Percentiles rank a stretch among this genome's conserved stretches.
phyloP scores from a whole-genome alignment of 2,797 vertebrate genomes.

The Nannoperca australis region DNA sequence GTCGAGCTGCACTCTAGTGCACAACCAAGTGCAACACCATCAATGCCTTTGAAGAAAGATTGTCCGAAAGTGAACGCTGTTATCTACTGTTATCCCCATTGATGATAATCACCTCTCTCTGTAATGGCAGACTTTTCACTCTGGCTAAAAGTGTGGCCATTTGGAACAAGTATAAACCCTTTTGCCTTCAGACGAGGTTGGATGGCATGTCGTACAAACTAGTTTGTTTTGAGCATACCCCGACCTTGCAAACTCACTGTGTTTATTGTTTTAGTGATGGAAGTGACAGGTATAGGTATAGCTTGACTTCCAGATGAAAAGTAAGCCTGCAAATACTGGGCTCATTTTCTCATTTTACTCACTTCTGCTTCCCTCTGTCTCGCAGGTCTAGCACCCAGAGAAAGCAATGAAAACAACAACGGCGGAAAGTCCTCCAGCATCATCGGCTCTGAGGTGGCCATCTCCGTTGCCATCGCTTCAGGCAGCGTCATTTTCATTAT shows the following conservation, averaged over 20 bases:
- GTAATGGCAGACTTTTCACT: not conserved
- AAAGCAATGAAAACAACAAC: constrained; percentile 66
- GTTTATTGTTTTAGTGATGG: not conserved
- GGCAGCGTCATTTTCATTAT: constrained; percentile 98
- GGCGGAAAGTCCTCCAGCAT: constrained; percentile 87
- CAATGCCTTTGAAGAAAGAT: not conserved
- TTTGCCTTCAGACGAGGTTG: not conserved
- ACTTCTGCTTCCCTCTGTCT: not conserved
- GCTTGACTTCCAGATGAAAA: not conserved
- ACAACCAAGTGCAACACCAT: not conserved
- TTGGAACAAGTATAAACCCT: not conserved
- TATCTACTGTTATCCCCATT: not conserved
- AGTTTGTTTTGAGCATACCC: not conserved
- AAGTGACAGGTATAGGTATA: not conserved
- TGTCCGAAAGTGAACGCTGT: not conserved
- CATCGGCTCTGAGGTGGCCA: constrained; percentile 96
- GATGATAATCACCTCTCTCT: not conserved
- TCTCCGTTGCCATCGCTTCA: constrained; percentile 96
- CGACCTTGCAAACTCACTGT: not conserved
- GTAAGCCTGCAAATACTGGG: not conserved
- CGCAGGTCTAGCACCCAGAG: constrained; percentile 65
- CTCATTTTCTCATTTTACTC: not conserved
- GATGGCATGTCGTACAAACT: not conserved
- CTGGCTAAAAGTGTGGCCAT: not conserved
- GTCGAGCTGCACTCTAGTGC: too few relatives aligned